phyloP scores from a whole-genome alignment of 2,797 vertebrate species.

The Pseudotriccus pelzelni region DNA sequence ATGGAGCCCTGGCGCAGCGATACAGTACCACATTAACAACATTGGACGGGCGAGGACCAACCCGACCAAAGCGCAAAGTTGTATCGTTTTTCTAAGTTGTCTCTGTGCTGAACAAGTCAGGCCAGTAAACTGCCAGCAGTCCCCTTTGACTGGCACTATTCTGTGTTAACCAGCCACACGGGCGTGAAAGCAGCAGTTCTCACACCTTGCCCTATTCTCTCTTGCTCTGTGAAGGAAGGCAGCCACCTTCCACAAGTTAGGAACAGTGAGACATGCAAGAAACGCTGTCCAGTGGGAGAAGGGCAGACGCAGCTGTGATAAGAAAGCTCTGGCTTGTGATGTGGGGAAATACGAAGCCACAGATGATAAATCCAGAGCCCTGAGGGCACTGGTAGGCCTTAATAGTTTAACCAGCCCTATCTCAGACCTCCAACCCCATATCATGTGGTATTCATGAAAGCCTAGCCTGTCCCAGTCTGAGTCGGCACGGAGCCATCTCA shows the following conservation, averaged over 20 bases:
- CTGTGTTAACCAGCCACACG: not conserved
- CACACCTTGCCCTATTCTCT: not conserved
- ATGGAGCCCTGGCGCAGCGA: not conserved
- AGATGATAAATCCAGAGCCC: not conserved
- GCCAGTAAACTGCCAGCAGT: not conserved
- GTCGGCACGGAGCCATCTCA: not conserved
- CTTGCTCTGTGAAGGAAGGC: not conserved
- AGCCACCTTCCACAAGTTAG: not conserved
- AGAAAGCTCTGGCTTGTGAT: not conserved
- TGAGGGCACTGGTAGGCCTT: not conserved
- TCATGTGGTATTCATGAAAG: not conserved
- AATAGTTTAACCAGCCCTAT: not conserved
- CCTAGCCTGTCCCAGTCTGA: not conserved
- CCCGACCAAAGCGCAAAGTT: not conserved
- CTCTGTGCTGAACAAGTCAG: not conserved
- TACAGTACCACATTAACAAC: accelerated
- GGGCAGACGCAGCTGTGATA: not conserved
- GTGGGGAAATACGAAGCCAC: not conserved
- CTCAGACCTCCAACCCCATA: not conserved
- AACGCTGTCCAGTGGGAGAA: not conserved
- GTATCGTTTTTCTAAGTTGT: not conserved
- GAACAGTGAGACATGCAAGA: not conserved
- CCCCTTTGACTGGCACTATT: too few relatives aligned
- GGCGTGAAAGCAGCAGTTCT: not conserved
- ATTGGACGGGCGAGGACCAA: accelerated